phyloP scores from a whole-genome alignment of 2,797 vertebrate species.

The Hypotaenidia philippensis region DNA sequence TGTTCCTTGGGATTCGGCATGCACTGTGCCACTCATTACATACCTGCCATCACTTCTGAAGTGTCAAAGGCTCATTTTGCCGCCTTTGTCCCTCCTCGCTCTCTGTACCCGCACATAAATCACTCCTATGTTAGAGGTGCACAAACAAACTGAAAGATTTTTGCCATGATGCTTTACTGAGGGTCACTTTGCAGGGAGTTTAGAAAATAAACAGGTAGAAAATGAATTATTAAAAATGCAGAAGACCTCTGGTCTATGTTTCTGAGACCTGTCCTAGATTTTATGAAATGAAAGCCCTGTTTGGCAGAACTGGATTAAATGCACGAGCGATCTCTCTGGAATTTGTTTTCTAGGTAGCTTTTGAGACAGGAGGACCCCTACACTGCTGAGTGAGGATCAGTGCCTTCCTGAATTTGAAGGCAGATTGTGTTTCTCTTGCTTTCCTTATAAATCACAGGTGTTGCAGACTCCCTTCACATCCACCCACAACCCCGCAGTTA shows the following conservation, averaged over 20 bases:
- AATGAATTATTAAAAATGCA: background rate
- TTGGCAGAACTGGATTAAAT: background rate
- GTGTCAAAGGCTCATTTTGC: constrained; percentile 27
- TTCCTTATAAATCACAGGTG: background rate
- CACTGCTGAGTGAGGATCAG: background rate
- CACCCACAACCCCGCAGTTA: background rate
- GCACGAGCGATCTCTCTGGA: background rate
- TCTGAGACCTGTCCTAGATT: background rate
- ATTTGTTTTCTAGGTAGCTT: background rate
- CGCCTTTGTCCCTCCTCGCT: background rate
- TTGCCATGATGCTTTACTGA: background rate
- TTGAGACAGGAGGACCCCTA: background rate
- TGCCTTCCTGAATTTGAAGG: background rate
- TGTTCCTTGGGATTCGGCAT: constrained; percentile 33
- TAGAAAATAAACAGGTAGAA: constrained; percentile 6
- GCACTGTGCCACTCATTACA: background rate
- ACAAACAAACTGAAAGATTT: background rate
- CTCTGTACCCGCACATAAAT: background rate
- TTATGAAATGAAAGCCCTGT: background rate
- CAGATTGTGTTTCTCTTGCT: background rate
- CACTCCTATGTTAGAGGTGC: accelerated
- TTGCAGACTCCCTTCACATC: background rate
- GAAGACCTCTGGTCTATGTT: background rate
- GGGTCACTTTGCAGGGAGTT: background rate
- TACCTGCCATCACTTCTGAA: constrained; percentile 30